Evolutionary conservation across 1,140 invertebrate genomes (phyloP).

Genomic region (Stenopsyche tienmushanensis): DNA sequence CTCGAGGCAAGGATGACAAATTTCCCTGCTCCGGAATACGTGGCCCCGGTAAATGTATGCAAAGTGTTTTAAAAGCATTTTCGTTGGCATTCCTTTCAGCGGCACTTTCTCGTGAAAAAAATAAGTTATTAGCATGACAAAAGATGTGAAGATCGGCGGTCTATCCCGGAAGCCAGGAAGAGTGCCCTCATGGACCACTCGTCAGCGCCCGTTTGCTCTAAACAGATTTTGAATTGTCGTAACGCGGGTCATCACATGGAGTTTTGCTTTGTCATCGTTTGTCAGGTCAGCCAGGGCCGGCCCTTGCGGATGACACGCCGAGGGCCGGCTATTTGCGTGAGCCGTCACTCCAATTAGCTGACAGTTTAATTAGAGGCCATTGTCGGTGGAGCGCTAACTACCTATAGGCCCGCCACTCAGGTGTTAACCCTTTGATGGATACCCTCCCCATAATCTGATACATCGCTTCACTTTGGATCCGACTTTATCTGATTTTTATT

Average conservation of each 20-base stretch:
- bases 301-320: slow-evolving; percentile 30
- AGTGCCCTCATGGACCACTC: no score
- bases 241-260: slow-evolving; percentile 23
- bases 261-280: slow-evolving; percentile 24
- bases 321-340: slow-evolving; percentile 36
- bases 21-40: no score
- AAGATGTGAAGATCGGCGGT: background rate
- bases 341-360: slow-evolving; percentile 41
- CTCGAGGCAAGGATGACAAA: no score
- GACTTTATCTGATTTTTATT: no score
- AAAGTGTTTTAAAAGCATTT: no score
- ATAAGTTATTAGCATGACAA: slow-evolving; percentile 6
- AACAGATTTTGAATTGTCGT: slow-evolving; percentile 30
- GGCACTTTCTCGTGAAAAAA: no score
- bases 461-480: no score
- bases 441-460: background rate
- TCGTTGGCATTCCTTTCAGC: no score
- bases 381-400: slow-evolving; percentile 15
- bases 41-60: no score
- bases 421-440: slow-evolving; percentile 8
- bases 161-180: no score
- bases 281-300: slow-evolving; percentile 14
- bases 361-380: slow-evolving; percentile 42
- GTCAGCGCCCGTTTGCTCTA: background rate
- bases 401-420: background rate